phyloP scores from a whole-genome alignment of 2,888 invertebrate genomes.

The Melanostoma scalare region DNA sequence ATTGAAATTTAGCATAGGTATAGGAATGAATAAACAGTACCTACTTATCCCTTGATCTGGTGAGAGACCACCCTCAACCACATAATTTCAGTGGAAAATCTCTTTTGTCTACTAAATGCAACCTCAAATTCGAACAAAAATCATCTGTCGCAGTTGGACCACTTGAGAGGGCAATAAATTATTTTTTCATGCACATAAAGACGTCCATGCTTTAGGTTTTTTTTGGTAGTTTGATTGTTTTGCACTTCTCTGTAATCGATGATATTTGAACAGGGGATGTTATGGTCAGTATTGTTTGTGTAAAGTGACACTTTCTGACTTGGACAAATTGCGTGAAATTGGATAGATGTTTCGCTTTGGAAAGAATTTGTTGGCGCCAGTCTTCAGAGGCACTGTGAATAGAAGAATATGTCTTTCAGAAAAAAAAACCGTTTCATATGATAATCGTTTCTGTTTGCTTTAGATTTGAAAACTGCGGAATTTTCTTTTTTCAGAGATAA shows the following conservation, averaged over 20 bases:
- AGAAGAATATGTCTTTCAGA: background rate
- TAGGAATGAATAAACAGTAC: background rate
- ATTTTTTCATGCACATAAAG: background rate
- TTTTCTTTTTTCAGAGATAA: no score
- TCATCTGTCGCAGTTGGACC: conserved; percentile 10
- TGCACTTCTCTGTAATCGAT: conserved; percentile 28
- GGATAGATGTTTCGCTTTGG: conserved; percentile 31
- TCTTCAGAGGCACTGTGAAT: background rate
- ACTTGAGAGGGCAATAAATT: conserved; percentile 22
- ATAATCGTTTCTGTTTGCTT: no score
- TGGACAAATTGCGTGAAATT: conserved; percentile 51
- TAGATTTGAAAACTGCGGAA: no score
- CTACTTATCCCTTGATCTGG: background rate
- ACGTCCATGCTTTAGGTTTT: background rate
- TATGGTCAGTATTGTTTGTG: conserved; percentile 31
- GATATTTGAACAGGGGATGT: conserved; percentile 19
- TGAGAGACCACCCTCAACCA: conserved; percentile 5
- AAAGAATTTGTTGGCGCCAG: conserved; percentile 47
- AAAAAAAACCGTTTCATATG: background rate
- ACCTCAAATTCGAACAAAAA: background rate
- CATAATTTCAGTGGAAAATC: background rate
- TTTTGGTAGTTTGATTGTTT: conserved; percentile 7
- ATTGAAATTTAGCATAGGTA: conserved; percentile 31
- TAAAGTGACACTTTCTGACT: conserved; percentile 59
- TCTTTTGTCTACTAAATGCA: conserved; percentile 6